These are phyloP conservation scores for Teinopalpus imperialis DNA, from an alignment of 2,888 invertebrate genomes.

Conservation along the genomic window DNA sequence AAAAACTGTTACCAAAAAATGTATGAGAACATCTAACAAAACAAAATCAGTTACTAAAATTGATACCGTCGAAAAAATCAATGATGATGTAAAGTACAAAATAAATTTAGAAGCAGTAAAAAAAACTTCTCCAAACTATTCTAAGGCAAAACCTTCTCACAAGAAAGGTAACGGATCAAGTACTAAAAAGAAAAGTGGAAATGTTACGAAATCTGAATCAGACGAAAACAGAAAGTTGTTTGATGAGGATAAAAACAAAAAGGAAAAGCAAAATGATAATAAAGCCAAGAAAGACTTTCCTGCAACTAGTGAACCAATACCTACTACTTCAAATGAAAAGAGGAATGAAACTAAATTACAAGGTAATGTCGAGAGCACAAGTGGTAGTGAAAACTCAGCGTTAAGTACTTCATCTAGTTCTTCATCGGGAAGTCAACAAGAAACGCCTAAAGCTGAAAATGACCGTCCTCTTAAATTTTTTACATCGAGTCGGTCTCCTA, in stretches of 20 bases:
- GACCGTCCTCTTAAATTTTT: constrained; percentile 76
- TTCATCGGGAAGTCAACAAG: constrained; percentile 37
- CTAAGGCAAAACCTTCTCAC: constrained; percentile 22
- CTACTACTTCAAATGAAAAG: constrained; percentile 26
- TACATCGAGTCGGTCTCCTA: constrained; percentile 66
- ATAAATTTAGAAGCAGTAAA: constrained; percentile 58
- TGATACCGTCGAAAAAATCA: constrained; percentile 44
- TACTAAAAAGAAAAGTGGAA: constrained; percentile 33
- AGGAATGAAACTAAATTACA: constrained; percentile 31
- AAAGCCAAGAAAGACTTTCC: constrained; percentile 30
- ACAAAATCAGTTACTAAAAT: constrained; percentile 41
- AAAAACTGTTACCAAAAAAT: constrained; percentile 54
- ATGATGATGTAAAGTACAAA: constrained; percentile 67
- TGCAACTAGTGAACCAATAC: constrained; percentile 20
- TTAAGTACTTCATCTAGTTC: constrained; percentile 14
- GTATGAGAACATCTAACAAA: constrained; percentile 44
- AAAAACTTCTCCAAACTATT: constrained; percentile 36
- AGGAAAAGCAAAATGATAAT: constrained; percentile 23
- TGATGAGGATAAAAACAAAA: constrained; percentile 30
- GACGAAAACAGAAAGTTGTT: constrained; percentile 25
- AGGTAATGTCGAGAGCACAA: constrained; percentile 29
- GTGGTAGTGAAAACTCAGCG: constrained; percentile 2
- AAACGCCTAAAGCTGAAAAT: constrained; percentile 60
- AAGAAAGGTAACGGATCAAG: constrained; percentile 36
- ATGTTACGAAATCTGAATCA: constrained; percentile 27